Conservation (phyloP, 35 echinoderm and acorn worm genomes). For the Strongylocentrotus purpuratus region DNA sequence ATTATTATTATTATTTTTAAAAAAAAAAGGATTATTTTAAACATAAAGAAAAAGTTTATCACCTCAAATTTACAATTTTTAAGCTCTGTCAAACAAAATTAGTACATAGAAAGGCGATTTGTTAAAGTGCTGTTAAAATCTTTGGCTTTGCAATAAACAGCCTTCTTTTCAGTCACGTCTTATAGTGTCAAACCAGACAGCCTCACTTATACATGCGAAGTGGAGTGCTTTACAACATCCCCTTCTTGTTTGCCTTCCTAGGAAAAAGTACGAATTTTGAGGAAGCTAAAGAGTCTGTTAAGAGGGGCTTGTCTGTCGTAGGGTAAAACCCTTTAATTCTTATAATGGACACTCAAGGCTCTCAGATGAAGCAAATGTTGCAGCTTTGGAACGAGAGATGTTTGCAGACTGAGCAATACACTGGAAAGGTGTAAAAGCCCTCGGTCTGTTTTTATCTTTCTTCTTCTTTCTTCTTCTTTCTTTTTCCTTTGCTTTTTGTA, state of each 20-base stretch:
- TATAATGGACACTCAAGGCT: constrained; percentile 15
- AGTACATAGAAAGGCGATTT: too few species aligned
- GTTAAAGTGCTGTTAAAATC: not conserved
- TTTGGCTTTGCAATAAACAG: too few species aligned
- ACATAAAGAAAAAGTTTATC: too few species aligned
- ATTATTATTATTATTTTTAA: too few species aligned
- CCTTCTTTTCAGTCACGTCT: not conserved
- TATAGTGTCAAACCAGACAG: not conserved
- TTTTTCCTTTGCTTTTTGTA: not conserved
- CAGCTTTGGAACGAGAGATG: not conserved
- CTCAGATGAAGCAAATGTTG: not conserved
- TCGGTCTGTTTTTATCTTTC: not conserved
- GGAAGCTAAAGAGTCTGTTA: not conserved
- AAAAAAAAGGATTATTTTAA: too few species aligned
- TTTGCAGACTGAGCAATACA: not conserved
- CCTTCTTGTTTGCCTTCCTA: not conserved
- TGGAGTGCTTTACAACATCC: not conserved
- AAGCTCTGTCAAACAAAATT: not conserved
- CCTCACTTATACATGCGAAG: not conserved
- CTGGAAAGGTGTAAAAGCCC: not conserved
- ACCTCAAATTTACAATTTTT: not conserved
- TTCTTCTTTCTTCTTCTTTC: not conserved
- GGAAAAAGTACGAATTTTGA: not conserved
- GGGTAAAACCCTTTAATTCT: not conserved
- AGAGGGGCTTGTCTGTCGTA: not conserved